These are phyloP conservation scores for Eledona agricola DNA, from an alignment of 2,888 invertebrate genomes.

Conservation along the genomic window DNA sequence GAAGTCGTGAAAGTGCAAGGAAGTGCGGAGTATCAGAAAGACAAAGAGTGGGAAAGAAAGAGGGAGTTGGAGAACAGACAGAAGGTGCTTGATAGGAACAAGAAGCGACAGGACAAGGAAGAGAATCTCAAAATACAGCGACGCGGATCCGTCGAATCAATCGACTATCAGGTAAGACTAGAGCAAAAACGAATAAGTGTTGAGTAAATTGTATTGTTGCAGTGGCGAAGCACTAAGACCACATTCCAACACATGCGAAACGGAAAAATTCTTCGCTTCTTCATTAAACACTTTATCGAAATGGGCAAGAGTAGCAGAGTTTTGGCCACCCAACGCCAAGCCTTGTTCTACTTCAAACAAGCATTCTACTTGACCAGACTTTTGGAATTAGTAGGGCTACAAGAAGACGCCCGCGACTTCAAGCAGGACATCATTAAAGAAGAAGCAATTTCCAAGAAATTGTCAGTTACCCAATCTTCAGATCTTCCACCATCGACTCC, in stretches of 20 bases:
- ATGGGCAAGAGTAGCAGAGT: constrained; percentile 73
- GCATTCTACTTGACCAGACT: constrained; percentile 72
- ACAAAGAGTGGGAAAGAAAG: constrained; percentile 34
- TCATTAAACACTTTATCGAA: constrained; percentile 76
- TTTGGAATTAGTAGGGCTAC: constrained; percentile 68
- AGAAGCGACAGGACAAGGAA: constrained; percentile 39
- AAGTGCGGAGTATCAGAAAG: constrained; percentile 14
- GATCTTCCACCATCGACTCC: constrained; percentile 43
- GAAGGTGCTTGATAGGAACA: constrained; percentile 36
- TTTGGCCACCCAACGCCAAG: constrained; percentile 70
- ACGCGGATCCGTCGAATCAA: constrained; percentile 60
- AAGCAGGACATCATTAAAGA: constrained; percentile 66
- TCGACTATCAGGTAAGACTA: constrained; percentile 68
- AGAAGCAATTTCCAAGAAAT: constrained; percentile 64
- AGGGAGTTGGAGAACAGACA: constrained; percentile 41
- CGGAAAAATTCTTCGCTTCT: constrained; percentile 73
- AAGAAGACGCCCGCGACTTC: constrained; percentile 66
- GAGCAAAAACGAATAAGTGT: constrained; percentile 39
- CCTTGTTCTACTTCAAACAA: constrained; percentile 75
- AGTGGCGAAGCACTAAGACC: constrained; percentile 57
- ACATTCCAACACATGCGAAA: too few species aligned
- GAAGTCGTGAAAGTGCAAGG: constrained; percentile 10
- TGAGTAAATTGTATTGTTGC: constrained; percentile 40
- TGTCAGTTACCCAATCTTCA: constrained; percentile 55
- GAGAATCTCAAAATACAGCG: constrained; percentile 45